These are phyloP conservation scores for Anagyrus pseudococci DNA, from an alignment of 2,888 invertebrate genomes.

Conservation along the genomic window DNA sequence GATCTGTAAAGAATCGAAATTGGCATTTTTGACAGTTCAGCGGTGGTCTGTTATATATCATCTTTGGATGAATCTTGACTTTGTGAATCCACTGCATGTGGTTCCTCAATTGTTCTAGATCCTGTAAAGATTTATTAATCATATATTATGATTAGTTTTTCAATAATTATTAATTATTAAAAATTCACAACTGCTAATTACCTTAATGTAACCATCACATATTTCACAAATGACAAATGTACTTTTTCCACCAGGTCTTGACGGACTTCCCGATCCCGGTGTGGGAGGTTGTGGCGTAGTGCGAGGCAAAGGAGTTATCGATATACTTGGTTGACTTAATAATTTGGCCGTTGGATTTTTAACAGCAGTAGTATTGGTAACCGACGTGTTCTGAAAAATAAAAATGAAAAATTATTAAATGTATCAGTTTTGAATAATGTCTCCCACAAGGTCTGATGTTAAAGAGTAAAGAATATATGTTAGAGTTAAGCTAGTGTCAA, in stretches of 20 bases:
- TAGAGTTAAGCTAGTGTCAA: slow-evolving; percentile 31
- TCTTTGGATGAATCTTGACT: slow-evolving; percentile 94
- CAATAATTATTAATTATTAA: too few relatives aligned
- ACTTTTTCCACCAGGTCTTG: slow-evolving; percentile 69
- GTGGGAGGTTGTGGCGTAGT: slow-evolving; percentile 60
- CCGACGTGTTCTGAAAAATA: slow-evolving; percentile 55
- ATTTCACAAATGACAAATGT: slow-evolving; percentile 95
- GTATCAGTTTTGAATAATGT: not conserved
- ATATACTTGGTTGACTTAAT: slow-evolving; percentile 84
- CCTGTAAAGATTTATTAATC: slow-evolving; percentile 59
- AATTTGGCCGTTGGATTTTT: slow-evolving; percentile 62
- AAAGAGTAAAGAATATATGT: slow-evolving; percentile 23
- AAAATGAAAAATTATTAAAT: slow-evolving; percentile 5
- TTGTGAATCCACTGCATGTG: slow-evolving; percentile 99
- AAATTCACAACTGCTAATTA: slow-evolving; percentile 20
- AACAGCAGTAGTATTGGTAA: slow-evolving; percentile 45
- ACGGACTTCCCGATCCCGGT: slow-evolving; percentile 57
- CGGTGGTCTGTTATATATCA: slow-evolving; percentile 93
- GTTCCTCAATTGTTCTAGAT: slow-evolving; percentile 89
- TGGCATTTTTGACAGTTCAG: slow-evolving; percentile 96
- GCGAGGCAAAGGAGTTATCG: slow-evolving; percentile 86
- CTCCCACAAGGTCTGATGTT: slow-evolving; percentile 23
- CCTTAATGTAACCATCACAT: slow-evolving; percentile 94
- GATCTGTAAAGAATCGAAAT: slow-evolving; percentile 94
- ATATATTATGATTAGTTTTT: not conserved